These are phyloP conservation scores for Siderastrea radians DNA, from an alignment of 92 coral and sea anemone species.

Conservation along the genomic window DNA sequence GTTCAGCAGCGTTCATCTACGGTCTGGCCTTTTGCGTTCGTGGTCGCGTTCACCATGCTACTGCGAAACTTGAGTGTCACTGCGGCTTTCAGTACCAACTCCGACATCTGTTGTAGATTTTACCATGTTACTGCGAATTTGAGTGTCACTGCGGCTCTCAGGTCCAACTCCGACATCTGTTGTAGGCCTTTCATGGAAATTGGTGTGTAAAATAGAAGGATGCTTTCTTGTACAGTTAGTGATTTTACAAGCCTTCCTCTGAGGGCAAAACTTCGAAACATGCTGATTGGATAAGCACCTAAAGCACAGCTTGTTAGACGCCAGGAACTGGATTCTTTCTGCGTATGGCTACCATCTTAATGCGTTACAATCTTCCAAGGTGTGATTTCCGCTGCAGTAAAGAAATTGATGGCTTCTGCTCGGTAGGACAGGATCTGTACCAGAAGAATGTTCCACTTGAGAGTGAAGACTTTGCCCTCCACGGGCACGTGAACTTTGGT, in stretches of 20 bases:
- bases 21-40: not conserved
- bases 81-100: not conserved
- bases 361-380: not conserved
- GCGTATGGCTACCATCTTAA: slow-evolving; percentile 6
- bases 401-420: too few relatives aligned
- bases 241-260: not conserved
- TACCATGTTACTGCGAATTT: not conserved
- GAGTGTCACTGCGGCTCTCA: not conserved
- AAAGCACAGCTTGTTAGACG: slow-evolving; percentile 1
- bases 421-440: too few relatives aligned
- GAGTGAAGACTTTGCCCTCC: not conserved
- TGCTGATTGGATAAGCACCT: slow-evolving; percentile 1
- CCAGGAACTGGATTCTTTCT: not conserved
- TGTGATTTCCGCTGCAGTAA: not conserved
- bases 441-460: too few relatives aligned
- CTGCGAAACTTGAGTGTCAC: not conserved
- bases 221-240: not conserved
- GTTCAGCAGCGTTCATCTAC: not conserved
- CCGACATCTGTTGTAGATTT: not conserved
- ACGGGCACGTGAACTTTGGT: too few relatives aligned
- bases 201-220: not conserved
- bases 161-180: not conserved
- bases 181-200: not conserved
- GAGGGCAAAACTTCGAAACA: not conserved
- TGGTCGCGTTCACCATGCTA: not conserved